Conservation (phyloP, 2,797 vertebrate genomes). For the Macropodus opercularis region DNA sequence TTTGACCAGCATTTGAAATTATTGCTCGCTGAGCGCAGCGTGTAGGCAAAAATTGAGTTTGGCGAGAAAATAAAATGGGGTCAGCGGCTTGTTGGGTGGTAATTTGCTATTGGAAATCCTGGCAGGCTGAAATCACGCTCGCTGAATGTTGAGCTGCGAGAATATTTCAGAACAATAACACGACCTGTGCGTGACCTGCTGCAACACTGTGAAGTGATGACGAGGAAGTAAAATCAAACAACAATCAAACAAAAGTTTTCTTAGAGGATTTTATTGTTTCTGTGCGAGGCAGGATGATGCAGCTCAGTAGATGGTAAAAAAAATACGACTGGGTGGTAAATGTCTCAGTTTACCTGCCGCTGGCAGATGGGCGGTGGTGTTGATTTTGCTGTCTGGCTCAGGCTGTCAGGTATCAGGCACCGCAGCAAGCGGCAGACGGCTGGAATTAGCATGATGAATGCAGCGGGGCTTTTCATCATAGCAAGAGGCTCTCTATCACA, state of each 20-base stretch:
- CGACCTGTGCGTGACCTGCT: conserved; percentile 1
- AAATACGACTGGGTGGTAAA: conserved; percentile 23
- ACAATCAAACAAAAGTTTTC: too few species aligned
- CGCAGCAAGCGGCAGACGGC: conserved; percentile 18
- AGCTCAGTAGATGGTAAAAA: conserved; percentile 11
- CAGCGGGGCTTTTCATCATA: conserved; percentile 46
- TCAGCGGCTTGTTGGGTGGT: conserved; percentile 40
- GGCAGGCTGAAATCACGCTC: conserved; percentile 44
- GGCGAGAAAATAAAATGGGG: conserved; percentile 41
- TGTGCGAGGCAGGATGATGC: too few species aligned
- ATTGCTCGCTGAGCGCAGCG: conserved; percentile 30
- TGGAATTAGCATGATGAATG: conserved; percentile 51
- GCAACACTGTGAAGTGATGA: background rate
- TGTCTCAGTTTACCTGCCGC: conserved; percentile 31
- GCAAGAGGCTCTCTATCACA: conserved; percentile 42
- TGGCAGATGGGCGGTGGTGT: conserved; percentile 31
- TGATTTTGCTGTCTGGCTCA: conserved; percentile 22
- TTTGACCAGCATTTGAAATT: conserved; percentile 39
- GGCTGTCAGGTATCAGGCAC: conserved; percentile 24
- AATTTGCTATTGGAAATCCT: conserved; percentile 37
- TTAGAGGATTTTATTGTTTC: too few species aligned
- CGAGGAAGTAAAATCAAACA: background rate
- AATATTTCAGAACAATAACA: conserved; percentile 13
- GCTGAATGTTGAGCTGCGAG: conserved; percentile 4
- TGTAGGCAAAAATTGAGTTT: conserved; percentile 41